phyloP scores from a whole-genome alignment of 1,140 invertebrate genomes.

The Dendroctonus valens region DNA sequence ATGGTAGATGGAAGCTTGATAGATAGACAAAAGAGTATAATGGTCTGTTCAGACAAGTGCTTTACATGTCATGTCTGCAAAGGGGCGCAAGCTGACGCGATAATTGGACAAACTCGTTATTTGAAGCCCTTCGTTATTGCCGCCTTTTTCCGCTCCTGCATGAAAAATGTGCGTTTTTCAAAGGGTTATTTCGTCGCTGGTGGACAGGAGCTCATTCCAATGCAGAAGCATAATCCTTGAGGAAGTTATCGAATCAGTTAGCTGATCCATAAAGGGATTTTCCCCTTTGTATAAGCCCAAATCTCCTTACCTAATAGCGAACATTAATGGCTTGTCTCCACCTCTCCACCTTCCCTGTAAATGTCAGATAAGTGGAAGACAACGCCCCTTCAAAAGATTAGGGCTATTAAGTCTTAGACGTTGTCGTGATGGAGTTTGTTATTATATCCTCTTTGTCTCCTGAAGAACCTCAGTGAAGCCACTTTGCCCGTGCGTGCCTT shows the following conservation, averaged over 20 bases:
- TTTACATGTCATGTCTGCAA: neutral
- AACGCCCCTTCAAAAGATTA: too few species aligned
- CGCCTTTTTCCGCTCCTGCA: too few species aligned
- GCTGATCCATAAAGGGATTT: conserved; percentile 5
- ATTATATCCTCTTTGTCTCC: too few species aligned
- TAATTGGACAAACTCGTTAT: neutral
- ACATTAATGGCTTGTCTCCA: conserved; percentile 15
- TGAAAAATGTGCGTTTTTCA: too few species aligned
- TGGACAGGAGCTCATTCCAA: conserved; percentile 6
- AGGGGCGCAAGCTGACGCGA: neutral
- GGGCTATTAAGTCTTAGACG: too few species aligned
- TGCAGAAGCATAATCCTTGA: conserved; percentile 11
- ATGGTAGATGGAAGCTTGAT: too few species aligned
- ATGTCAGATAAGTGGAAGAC: conserved; percentile 3
- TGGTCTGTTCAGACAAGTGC: conserved; percentile 1
- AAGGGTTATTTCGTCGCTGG: too few species aligned
- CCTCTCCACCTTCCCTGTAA: conserved; percentile 12
- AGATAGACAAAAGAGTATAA: conserved; percentile 3
- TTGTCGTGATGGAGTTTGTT: too few species aligned
- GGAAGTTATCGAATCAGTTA: conserved; percentile 9
- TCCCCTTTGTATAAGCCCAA: conserved; percentile 4
- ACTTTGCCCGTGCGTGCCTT: too few species aligned
- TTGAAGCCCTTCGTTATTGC: too few species aligned
- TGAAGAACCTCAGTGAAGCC: too few species aligned
- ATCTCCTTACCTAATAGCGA: conserved; percentile 12